phyloP scores from a whole-genome alignment of 2,113 vertebrate genomes.

The Actenoides hombroni region DNA sequence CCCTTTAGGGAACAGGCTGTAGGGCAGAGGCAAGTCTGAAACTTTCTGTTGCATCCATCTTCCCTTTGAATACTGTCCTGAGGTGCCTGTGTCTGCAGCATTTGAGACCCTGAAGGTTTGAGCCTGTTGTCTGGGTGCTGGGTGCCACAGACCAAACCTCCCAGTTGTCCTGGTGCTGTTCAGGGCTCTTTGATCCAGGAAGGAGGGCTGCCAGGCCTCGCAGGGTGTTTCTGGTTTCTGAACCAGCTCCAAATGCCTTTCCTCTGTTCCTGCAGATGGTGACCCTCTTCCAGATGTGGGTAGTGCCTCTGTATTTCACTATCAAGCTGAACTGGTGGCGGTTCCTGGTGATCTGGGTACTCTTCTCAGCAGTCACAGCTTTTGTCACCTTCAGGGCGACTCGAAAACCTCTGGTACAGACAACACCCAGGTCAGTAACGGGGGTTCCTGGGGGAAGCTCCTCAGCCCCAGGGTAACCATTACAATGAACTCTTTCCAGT shows the following conservation, averaged over 20 bases:
- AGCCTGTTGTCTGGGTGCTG: background rate
- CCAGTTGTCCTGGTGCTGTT: too few species aligned
- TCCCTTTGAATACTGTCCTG: background rate
- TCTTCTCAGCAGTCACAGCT: conserved; percentile 94
- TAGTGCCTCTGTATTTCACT: conserved; percentile 97
- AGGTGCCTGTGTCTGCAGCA: fast-evolving
- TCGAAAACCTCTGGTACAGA: conserved; percentile 91
- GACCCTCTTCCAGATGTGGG: conserved; percentile 99
- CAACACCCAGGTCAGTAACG: conserved; percentile 86
- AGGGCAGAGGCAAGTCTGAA: background rate
- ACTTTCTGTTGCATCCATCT: fast-evolving
- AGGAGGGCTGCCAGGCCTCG: background rate
- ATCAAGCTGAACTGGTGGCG: conserved; percentile 98
- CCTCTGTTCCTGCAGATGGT: conserved; percentile 84
- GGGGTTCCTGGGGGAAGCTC: fast-evolving
- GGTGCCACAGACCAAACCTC: background rate
- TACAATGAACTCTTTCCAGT: background rate
- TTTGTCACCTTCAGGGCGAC: conserved; percentile 93
- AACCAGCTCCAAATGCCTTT: background rate
- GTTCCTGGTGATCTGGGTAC: conserved; percentile 91
- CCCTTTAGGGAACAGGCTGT: background rate
- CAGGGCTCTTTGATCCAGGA: background rate
- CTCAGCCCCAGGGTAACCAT: background rate
- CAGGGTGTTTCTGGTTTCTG: background rate
- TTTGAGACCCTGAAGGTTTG: background rate